phyloP scores from a whole-genome alignment of 2,888 invertebrate species.

The Hypomecis punctinalis region DNA sequence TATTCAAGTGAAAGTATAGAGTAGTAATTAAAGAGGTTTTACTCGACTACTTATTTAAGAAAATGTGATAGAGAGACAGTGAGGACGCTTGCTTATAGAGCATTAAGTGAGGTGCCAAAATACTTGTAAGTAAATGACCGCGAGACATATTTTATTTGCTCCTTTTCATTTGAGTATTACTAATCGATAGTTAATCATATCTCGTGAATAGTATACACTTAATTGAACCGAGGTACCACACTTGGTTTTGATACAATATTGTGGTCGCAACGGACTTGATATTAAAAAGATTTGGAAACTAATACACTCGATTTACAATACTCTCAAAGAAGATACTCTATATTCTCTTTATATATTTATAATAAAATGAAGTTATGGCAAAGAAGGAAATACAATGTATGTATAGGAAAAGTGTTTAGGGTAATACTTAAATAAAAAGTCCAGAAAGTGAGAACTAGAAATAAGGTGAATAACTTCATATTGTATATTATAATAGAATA shows the following conservation, averaged over 20 bases:
- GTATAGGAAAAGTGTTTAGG: constrained; percentile 46
- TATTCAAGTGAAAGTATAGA: constrained; percentile 23
- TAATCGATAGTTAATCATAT: neutral
- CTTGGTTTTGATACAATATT: neutral
- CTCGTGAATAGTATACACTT: neutral
- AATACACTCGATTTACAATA: neutral
- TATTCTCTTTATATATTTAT: neutral
- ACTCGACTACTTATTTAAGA: constrained; percentile 25
- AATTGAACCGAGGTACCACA: neutral
- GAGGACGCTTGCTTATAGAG: constrained; percentile 22
- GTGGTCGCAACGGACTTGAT: neutral
- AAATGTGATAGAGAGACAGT: constrained; percentile 37
- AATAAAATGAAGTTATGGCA: constrained; percentile 23
- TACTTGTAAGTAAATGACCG: constrained; percentile 20
- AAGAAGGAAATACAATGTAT: constrained; percentile 36
- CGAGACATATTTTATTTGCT: neutral
- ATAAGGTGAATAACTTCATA: constrained; percentile 49
- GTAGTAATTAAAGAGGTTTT: constrained; percentile 22
- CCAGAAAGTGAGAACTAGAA: constrained; percentile 68
- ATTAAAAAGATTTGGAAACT: neutral
- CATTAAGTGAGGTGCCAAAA: constrained; percentile 42
- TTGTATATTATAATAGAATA: constrained; percentile 11
- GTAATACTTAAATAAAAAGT: constrained; percentile 57
- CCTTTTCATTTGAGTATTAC: neutral
- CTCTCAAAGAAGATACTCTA: neutral